Percentiles rank a stretch among this genome's conserved stretches.
phyloP scores from a whole-genome alignment of 2,113 vertebrate species.

The Rhineura floridana region DNA sequence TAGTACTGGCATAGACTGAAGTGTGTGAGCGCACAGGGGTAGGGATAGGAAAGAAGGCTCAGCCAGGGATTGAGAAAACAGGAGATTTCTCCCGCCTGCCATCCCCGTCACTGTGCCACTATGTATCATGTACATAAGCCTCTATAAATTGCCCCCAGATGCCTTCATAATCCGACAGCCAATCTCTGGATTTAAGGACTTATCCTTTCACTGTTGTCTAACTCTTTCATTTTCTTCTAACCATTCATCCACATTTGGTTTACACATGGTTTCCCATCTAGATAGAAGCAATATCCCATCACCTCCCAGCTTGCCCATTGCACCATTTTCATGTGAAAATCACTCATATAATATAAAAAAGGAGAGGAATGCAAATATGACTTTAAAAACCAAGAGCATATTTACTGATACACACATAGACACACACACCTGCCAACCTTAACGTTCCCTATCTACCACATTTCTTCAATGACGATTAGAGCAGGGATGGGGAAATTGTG shows the following conservation, averaged over 20 bases:
- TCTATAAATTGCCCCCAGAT: neutral
- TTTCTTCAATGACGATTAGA: neutral
- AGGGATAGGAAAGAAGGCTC: neutral
- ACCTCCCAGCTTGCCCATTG: neutral
- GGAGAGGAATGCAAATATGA: no score
- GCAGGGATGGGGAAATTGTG: no score
- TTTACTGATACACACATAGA: no score
- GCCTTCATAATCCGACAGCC: neutral
- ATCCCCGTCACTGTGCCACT: neutral
- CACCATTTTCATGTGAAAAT: neutral
- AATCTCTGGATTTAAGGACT: slow-evolving; percentile 6
- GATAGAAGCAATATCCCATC: neutral
- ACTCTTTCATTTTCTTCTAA: neutral
- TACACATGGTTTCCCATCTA: neutral
- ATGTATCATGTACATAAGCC: neutral
- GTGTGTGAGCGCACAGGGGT: neutral
- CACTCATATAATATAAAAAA: neutral
- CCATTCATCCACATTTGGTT: neutral
- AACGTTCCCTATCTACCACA: no score
- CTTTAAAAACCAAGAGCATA: neutral
- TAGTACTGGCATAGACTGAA: no score
- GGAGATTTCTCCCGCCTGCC: neutral
- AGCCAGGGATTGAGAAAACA: neutral
- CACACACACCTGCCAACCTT: no score
- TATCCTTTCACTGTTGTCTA: neutral